Base-by-base conservation (phyloP, 1,140 invertebrate species). In the Drosophila bocqueti region DNA sequence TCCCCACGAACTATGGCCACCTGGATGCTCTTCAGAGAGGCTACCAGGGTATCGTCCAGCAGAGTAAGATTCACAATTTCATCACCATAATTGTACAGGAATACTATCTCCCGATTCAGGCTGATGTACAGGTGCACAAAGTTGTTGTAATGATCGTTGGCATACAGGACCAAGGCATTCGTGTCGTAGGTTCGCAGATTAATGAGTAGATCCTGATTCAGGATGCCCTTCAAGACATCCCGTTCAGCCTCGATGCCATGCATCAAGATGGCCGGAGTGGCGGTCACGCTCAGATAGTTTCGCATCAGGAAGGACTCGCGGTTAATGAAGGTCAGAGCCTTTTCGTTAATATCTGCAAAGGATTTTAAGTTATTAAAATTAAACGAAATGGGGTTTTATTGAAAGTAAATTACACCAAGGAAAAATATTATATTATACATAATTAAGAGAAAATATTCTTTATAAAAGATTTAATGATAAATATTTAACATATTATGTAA, bases 91-190 rank as follows among this genome's bases (percentile, higher is more conserved):
- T 98, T 98, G 87, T 97, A 98, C 3, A 97, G 94, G 84, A 97
- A 98, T 1, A 97, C 95, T 7, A 98, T 95, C 94, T 94, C 93
- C 91, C 79, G 95, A 2, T 96, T 96, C 67, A 96, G 95, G 62
- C 96, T 95, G 36, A 98, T 96, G 92, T 97, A 97, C 10, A 99
- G 92, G 93, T 98, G 97, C 45, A 98, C 96, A 93, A 99, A 99
- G 93, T 99, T 99, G 81, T 98, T 98, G 43, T 98, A 94, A 93
- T 98, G 96, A 93, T 99, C 98, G 91, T 98, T 98, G 7, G 97
- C 97, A 84, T 98, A 98, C 1, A 99, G 93, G 24, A 99, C 95
- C 60, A 98, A 91, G 0, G 97, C 96, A 76, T 96, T 95, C 36
- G 95, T 94, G 79, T 97, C 97, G 86, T 97, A 98, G 0, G 98